These are phyloP conservation scores for Pelvicachromis taeniatus DNA, from an alignment of 2,113 vertebrate species.

Conservation along the genomic window DNA sequence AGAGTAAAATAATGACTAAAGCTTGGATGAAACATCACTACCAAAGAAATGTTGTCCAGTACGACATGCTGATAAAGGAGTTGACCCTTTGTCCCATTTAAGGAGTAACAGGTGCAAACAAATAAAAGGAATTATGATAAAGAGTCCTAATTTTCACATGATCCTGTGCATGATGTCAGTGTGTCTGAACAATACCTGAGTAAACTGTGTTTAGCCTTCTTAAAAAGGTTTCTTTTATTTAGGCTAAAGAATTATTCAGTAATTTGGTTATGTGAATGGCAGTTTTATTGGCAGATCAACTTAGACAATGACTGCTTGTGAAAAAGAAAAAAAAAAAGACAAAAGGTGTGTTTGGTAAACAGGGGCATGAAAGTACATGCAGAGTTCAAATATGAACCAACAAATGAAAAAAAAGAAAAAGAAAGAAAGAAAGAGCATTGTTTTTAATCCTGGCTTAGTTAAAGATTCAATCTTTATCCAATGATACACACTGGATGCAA, in stretches of 20 bases:
- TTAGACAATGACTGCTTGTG: neutral
- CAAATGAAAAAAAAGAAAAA: neutral
- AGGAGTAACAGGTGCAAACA: neutral
- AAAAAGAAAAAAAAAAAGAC: fast-evolving
- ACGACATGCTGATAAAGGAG: neutral
- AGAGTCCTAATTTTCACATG: neutral
- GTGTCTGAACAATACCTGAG: neutral
- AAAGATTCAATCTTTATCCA: neutral
- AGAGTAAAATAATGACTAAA: neutral
- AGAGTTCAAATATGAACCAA: neutral
- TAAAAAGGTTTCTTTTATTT: neutral
- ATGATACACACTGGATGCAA: neutral
- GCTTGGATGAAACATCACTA: neutral
- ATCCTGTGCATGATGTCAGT: neutral
- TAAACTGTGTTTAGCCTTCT: neutral
- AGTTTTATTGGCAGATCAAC: neutral
- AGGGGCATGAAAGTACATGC: neutral
- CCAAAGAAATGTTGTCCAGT: neutral
- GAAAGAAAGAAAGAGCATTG: fast-evolving
- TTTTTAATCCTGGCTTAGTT: neutral
- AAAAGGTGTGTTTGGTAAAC: fast-evolving
- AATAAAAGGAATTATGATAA: neutral
- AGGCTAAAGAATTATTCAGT: neutral
- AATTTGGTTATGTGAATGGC: neutral
- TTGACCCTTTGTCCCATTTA: neutral